Evolutionary conservation across 2,797 vertebrate species (phyloP).

Genomic region (Trematomus bernacchii): DNA sequence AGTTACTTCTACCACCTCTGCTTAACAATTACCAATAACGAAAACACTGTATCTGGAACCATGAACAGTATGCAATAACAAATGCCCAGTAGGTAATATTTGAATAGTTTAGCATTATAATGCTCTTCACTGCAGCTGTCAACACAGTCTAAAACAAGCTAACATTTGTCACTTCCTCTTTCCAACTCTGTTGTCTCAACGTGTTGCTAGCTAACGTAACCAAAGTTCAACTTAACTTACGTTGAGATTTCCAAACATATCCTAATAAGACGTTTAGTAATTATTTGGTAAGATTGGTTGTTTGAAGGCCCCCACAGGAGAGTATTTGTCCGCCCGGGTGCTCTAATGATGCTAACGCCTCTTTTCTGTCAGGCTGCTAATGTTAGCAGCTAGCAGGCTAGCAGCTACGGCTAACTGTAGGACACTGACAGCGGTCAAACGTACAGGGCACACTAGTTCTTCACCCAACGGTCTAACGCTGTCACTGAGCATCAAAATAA

Average conservation of each 20-base stretch:
- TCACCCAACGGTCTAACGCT: accelerated
- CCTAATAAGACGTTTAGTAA: background rate
- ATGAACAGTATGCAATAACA: background rate
- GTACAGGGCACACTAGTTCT: conserved; percentile 26
- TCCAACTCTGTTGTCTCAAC: conserved; percentile 7
- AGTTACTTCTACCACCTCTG: too few species aligned
- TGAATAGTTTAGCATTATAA: background rate
- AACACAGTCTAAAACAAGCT: background rate
- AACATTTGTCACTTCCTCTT: conserved; percentile 40
- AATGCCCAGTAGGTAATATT: background rate
- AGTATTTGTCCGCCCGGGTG: background rate
- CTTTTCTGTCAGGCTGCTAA: background rate
- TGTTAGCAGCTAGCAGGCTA: conserved; percentile 23
- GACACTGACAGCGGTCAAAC: conserved; percentile 78
- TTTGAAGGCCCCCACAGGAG: background rate
- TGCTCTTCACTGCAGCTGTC: background rate
- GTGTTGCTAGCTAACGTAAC: conserved; percentile 15
- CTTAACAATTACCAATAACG: too few species aligned
- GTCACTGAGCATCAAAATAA: too few species aligned
- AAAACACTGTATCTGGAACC: background rate
- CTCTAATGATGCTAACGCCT: conserved; percentile 20
- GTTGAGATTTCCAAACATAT: background rate
- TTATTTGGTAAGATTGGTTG: background rate
- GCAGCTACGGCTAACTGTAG: conserved; percentile 66
- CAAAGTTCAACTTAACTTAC: background rate